Percentiles rank a stretch among this genome's conserved stretches.
Conservation (phyloP, 2,888 invertebrate species). For the Diarsia rubi region DNA sequence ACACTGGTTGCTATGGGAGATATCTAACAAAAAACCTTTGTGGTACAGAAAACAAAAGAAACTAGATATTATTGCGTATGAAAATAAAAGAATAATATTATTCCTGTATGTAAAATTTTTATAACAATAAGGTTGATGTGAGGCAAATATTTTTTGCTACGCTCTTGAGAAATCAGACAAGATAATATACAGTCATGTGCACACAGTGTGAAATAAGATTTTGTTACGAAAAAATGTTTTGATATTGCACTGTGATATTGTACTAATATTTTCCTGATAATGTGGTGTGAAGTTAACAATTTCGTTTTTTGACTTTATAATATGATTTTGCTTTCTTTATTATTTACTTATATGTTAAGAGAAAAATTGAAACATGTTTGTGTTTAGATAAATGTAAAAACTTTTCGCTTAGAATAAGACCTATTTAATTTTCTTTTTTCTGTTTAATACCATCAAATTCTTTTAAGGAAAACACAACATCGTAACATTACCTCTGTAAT, state of each 20-base stretch:
- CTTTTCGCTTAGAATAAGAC: background rate
- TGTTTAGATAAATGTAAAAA: background rate
- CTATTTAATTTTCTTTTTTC: background rate
- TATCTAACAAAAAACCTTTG: background rate
- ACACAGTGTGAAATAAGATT: constrained; percentile 88
- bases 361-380: background rate
- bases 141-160: constrained; percentile 77
- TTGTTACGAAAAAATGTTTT: constrained; percentile 78
- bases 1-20: too few relatives aligned
- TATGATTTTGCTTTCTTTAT: background rate
- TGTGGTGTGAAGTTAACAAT: constrained; percentile 51
- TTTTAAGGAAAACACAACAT: background rate
- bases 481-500: too few relatives aligned
- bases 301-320: constrained; percentile 29
- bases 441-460: background rate
- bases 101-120: constrained; percentile 61
- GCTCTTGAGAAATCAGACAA: constrained; percentile 84
- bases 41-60: constrained; percentile 23
- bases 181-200: constrained; percentile 84
- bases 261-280: constrained; percentile 56
- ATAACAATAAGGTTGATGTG: constrained; percentile 67
- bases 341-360: background rate
- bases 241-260: constrained; percentile 72
- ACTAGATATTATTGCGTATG: constrained; percentile 27
- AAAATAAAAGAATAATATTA: constrained; percentile 58